phyloP scores from a whole-genome alignment of 2,888 invertebrate species.

The Drosophila borealis region DNA sequence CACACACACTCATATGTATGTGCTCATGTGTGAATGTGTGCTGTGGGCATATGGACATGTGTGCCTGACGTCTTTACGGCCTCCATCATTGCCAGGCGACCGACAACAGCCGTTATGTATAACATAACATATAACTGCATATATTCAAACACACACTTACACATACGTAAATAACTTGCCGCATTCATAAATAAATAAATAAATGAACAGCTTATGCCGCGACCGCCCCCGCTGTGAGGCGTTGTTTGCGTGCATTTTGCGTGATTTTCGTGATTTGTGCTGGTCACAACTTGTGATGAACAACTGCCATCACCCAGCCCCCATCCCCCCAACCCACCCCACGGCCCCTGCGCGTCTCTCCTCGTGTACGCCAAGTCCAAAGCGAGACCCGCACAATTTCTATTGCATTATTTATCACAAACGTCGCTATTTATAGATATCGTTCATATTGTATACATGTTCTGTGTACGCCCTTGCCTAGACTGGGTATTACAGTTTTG shows the following conservation, averaged over 20 bases:
- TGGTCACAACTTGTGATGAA: slow-evolving; percentile 55
- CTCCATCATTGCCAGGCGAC: slow-evolving; percentile 63
- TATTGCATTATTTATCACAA: slow-evolving; percentile 72
- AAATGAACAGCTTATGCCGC: slow-evolving; percentile 45
- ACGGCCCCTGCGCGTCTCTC: not conserved
- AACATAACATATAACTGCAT: slow-evolving; percentile 20
- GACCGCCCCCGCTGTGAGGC: slow-evolving; percentile 3
- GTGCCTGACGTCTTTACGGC: slow-evolving; percentile 56
- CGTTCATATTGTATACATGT: slow-evolving; percentile 26
- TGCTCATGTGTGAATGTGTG: not conserved
- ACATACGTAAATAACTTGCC: slow-evolving; percentile 30
- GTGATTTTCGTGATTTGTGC: slow-evolving; percentile 57
- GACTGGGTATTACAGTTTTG: not conserved
- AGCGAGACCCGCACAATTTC: slow-evolving; percentile 48
- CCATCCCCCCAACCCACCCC: not conserved
- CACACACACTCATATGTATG: not conserved
- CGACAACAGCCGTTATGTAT: slow-evolving; percentile 35
- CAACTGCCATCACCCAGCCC: slow-evolving; percentile 6
- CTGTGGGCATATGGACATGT: slow-evolving; percentile 24
- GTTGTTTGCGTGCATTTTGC: slow-evolving; percentile 61
- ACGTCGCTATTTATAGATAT: slow-evolving; percentile 63
- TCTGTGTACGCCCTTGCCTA: slow-evolving; percentile 1
- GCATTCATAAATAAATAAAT: slow-evolving; percentile 71
- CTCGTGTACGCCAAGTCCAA: not conserved
- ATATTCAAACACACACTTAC: not conserved